Base-by-base conservation (phyloP, 2,797 vertebrate species). In the Gymnothorax reevesii region DNA sequence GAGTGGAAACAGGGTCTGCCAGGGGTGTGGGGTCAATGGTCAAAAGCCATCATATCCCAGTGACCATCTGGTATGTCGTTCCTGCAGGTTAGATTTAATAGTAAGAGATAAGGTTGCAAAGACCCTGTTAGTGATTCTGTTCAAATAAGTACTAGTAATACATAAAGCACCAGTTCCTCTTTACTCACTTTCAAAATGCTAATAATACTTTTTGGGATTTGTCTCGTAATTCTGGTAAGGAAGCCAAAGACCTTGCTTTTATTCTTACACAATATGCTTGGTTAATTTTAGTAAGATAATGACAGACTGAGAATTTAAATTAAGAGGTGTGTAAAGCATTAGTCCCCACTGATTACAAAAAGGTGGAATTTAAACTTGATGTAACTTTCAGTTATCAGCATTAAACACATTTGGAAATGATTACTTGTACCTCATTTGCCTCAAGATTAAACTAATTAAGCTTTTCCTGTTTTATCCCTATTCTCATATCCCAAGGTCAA, bases 51-150 rank as follows among this genome's bases (percentile, higher is more conserved):
- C 75, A 33, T 52, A 79, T 79, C 75, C 75, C 42, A 52, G 75
- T 79, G 33, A 79, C 75, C 75, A 79, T 79, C 75, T 79, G 75
- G 13, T 79, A 49, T 79, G 75, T 52, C 7, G 13, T 7, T 79
- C 75, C 75, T 12, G 17, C 15, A 6, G 75, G 75, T 79, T 7
- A 79, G 75, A 79, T 49, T 54, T 52, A 49, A 17, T 13, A 49
- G 75, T 20, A 42, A 49, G 75, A 79, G 75, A 79, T 79, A 79
- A 79, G 13, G 75, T 79, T 79, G 13, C 75, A 79, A 79, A 17
- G 22, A 54, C 75, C 75, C 42, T 79, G 13, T 79, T 33, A 42
- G 75, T 49, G 75, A 52, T 77, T 52, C 42, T 49, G 73, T 17
- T 77, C 73, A 33, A 7, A 17, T 52, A 7, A 7, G 42, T 5